Base-by-base conservation (phyloP, 2,888 invertebrate species). In the Sympetrum striolatum region DNA sequence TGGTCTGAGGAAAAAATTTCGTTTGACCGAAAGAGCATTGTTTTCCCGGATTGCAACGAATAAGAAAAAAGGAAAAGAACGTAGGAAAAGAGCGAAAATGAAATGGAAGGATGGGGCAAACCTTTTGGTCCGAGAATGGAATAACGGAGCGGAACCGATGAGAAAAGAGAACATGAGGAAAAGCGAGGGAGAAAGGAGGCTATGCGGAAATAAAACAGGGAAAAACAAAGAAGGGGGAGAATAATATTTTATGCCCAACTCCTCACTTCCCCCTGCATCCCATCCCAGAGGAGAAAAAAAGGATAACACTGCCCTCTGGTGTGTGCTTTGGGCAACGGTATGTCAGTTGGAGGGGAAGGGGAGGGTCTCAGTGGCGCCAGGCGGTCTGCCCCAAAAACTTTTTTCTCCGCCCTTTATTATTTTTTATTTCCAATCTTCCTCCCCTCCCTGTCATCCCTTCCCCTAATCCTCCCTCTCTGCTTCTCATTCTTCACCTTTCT, bases 281-380 rank as follows among this genome's bases (percentile, higher is more conserved):
- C 73, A 39, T 79, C 90, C 82, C 58, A n/a, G 82, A 1, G 58
- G 25, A 15, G 58, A 31, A 58, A 44, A 58, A 82, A 82, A 58
- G 82, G 82, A 35, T 35, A 44, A 58, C 82, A 31, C 58, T 82
- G 82, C 58, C 82, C 82, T 82, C 82, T 58, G 82, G 82, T 35
- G 82, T 58, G 58, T 58, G 82, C 82, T 82, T 82, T 12, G 82
- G 82, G 18, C 82, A 44, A 31, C 82, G 22, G 82, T 53, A 35
- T 58, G 82, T 44, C 6, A 22, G 82, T 39, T 48, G 31, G 82
- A 81, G 44, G 14, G 53, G 18, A 31, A 31, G 48, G 81, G 25
- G 48, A 4, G 48, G 53, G 53, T 48, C 18, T 82, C 82, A 48
- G 82, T 64, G 86, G 86, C 86, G 86, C 86, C 86, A 86, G 86